Conservation (phyloP, 2,113 vertebrate species). For the Physeter macrocephalus region DNA sequence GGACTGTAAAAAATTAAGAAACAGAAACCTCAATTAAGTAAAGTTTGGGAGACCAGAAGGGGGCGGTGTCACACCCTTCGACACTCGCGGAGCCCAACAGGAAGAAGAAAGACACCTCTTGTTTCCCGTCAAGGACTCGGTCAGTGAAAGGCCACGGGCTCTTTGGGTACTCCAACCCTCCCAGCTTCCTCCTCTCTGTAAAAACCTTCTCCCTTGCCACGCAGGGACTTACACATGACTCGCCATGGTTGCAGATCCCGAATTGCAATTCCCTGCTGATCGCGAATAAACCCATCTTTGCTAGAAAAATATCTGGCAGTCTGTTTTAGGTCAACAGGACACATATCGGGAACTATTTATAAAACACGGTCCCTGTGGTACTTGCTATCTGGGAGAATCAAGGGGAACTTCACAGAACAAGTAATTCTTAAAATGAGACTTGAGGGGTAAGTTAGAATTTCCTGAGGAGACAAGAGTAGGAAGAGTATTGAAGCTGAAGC, state of each 20-base stretch:
- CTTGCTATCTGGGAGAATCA: background rate
- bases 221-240: background rate
- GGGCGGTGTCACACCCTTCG: background rate
- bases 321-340: background rate
- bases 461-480: background rate
- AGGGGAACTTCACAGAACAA: background rate
- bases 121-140: background rate
- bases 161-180: too few relatives aligned
- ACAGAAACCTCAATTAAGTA: background rate
- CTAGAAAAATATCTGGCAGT: background rate
- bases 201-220: background rate
- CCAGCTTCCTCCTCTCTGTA: background rate
- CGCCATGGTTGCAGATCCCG: background rate
- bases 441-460: background rate
- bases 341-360: background rate
- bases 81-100: background rate
- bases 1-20: background rate
- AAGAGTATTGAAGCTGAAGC: background rate
- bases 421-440: background rate
- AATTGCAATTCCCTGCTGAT: background rate
- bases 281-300: background rate
- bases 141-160: background rate
- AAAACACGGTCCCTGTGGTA: background rate
- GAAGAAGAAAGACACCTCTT: background rate
- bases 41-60: background rate